Evolutionary conservation across 2,888 invertebrate species (phyloP).

Genomic region (Calephelis perditalis): DNA sequence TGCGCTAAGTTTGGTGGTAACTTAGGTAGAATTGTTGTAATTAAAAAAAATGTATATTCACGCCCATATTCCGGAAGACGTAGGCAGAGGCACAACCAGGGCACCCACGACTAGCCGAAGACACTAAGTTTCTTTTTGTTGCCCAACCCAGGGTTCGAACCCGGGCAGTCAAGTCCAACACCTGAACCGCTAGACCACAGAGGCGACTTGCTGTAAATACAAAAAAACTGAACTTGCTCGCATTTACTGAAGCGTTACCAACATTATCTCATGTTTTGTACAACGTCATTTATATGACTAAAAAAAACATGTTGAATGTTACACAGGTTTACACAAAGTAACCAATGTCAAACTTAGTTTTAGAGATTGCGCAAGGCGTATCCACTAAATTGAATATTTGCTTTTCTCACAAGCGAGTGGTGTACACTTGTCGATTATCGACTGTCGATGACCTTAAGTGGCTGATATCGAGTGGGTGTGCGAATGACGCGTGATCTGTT

Average conservation of each 20-base stretch:
- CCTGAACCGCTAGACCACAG: too few relatives aligned
- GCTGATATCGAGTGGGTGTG: constrained; percentile 44
- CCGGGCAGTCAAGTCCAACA: too few relatives aligned
- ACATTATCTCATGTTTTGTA: constrained; percentile 1
- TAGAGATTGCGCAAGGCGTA: constrained; percentile 18
- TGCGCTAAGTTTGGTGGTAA: too few relatives aligned
- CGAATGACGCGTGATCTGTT: constrained; percentile 36
- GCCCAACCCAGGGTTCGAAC: too few relatives aligned
- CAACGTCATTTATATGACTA: constrained; percentile 22
- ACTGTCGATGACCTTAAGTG: constrained; percentile 37
- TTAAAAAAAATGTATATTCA: too few relatives aligned
- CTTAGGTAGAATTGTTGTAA: too few relatives aligned
- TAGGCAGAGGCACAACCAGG: too few relatives aligned
- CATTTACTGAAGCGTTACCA: not conserved
- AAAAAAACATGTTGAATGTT: not conserved
- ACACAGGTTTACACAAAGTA: not conserved
- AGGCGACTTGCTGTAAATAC: too few relatives aligned
- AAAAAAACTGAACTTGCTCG: too few relatives aligned
- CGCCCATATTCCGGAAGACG: too few relatives aligned
- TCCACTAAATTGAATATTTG: constrained; percentile 32
- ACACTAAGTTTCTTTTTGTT: too few relatives aligned
- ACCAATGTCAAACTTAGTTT: constrained; percentile 12
- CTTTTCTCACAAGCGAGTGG: constrained; percentile 47
- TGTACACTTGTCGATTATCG: constrained; percentile 37
- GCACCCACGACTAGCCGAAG: too few relatives aligned